Percentiles rank a stretch among this genome's conserved stretches.
Conservation (phyloP, 2,888 invertebrate species). For the Noctuana brunneofusca region DNA sequence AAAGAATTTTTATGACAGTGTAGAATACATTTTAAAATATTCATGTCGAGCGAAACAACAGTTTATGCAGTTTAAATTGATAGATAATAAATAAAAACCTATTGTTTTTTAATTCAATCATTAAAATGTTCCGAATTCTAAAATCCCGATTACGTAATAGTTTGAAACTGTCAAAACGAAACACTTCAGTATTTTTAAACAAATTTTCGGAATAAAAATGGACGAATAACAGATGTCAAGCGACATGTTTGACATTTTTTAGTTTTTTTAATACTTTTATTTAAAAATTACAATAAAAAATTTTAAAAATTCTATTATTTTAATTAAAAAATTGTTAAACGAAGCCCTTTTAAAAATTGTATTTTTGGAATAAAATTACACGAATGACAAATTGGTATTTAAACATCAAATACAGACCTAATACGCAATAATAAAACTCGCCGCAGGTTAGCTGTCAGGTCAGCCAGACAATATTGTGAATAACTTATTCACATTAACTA, state of each 20-base stretch:
- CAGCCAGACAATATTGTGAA: slow-evolving; percentile 54
- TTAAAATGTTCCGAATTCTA: neutral
- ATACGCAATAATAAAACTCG: slow-evolving; percentile 9
- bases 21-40: neutral
- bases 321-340: too few species aligned
- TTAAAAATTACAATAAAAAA: too few species aligned
- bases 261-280: too few species aligned
- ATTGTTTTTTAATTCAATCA: too few species aligned
- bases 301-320: too few species aligned
- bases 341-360: too few species aligned
- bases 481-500: slow-evolving; percentile 71
- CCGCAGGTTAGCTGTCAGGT: slow-evolving; percentile 43
- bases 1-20: neutral
- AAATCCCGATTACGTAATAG: neutral
- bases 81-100: too few species aligned
- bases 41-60: neutral
- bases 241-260: too few species aligned
- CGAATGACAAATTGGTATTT: too few species aligned
- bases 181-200: neutral
- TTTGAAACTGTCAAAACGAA: neutral
- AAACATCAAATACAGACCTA: too few species aligned
- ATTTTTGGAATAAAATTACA: too few species aligned
- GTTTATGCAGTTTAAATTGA: too few species aligned
- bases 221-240: neutral
- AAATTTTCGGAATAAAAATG: neutral